phyloP scores from a whole-genome alignment of 92 coral and sea anemone genomes.

The Epizoanthus ramosus region DNA sequence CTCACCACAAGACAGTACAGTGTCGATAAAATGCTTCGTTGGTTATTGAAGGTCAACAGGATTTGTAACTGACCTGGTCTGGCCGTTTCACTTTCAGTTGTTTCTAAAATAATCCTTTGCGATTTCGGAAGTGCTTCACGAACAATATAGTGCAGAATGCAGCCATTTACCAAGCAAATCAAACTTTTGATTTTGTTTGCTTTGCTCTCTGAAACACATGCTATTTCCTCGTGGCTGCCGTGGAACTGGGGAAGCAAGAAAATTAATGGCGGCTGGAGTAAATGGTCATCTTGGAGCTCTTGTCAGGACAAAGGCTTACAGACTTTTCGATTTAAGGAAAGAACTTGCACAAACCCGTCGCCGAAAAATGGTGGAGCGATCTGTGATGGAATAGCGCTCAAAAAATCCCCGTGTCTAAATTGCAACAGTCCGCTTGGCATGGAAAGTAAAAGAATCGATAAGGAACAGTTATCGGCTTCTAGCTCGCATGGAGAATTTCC shows the following conservation, averaged over 20 bases:
- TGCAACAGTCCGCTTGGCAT: conserved; percentile 80
- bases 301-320: conserved; percentile 60
- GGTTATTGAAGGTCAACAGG: not conserved
- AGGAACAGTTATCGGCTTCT: conserved; percentile 66
- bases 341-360: conserved; percentile 77
- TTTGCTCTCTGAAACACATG: conserved; percentile 30
- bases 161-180: conserved; percentile 10
- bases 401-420: conserved; percentile 66
- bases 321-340: conserved; percentile 72
- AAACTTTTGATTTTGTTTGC: conserved; percentile 25
- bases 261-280: conserved; percentile 83
- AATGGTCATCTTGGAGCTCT: conserved; percentile 80
- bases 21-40: conserved; percentile 9
- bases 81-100: not conserved
- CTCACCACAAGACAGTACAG: conserved; percentile 16
- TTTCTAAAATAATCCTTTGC: not conserved
- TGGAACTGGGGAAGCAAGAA: conserved; percentile 63
- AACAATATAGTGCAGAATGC: too few relatives aligned
- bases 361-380: conserved; percentile 76
- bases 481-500: conserved; percentile 78
- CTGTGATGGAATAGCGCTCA: conserved; percentile 69
- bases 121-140: not conserved
- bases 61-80: conserved; percentile 1
- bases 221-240: conserved; percentile 51
- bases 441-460: conserved; percentile 64